phyloP scores from a whole-genome alignment of 2,888 invertebrate species.

The Dryobotodes eremita region DNA sequence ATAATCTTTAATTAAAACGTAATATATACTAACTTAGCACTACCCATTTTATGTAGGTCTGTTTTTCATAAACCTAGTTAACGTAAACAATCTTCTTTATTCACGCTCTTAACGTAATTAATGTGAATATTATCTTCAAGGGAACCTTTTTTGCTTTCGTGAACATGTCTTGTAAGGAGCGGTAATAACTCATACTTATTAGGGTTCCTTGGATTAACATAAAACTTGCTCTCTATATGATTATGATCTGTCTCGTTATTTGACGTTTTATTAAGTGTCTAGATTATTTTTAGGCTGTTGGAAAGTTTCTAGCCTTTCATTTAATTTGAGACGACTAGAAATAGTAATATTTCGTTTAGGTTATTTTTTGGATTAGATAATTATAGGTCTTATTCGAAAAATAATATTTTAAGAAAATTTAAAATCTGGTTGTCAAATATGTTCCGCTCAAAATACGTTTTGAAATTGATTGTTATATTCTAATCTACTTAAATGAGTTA shows the following conservation, averaged over 20 bases:
- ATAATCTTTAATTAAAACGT: constrained; percentile 56
- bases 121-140: constrained; percentile 72
- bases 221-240: constrained; percentile 33
- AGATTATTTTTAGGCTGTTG: neutral
- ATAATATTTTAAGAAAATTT: neutral
- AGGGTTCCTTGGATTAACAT: constrained; percentile 51
- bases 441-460: neutral
- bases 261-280: neutral
- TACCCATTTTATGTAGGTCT: constrained; percentile 44
- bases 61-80: constrained; percentile 54
- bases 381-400: no score
- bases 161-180: constrained; percentile 67
- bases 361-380: neutral
- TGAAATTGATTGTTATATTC: neutral
- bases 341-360: neutral
- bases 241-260: constrained; percentile 44
- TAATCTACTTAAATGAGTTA: neutral
- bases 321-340: neutral
- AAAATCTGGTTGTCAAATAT: neutral
- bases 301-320: neutral
- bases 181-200: constrained; percentile 70
- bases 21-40: constrained; percentile 52
- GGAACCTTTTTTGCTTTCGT: constrained; percentile 68
- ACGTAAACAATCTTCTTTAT: constrained; percentile 54
- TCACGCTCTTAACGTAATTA: constrained; percentile 71